Percentiles rank a stretch among this genome's conserved stretches.
phyloP scores from a whole-genome alignment of 2,797 vertebrate genomes.

The Acanthurus lineatus region DNA sequence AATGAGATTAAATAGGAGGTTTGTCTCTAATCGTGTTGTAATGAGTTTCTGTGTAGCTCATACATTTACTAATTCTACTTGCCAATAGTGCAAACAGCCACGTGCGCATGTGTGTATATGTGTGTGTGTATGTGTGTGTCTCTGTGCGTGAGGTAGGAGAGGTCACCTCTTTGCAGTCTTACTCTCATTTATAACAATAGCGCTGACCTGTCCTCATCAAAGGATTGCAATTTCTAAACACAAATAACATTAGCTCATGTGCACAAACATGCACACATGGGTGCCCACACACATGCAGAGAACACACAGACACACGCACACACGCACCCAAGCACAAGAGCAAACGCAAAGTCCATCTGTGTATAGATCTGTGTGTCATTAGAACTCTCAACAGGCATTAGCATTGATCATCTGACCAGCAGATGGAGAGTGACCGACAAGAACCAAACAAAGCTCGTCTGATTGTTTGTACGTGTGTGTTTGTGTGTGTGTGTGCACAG shows the following conservation, averaged over 20 bases:
- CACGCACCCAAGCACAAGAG: background rate
- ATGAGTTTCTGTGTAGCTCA: constrained; percentile 88
- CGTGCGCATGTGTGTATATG: constrained; percentile 64
- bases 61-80: constrained; percentile 88
- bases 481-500: constrained; percentile 13
- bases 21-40: constrained; percentile 87
- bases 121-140: constrained; percentile 37
- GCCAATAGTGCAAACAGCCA: constrained; percentile 85
- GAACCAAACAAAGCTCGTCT: constrained; percentile 66
- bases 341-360: constrained; percentile 66
- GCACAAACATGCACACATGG: constrained; percentile 56
- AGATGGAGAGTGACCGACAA: constrained; percentile 81
- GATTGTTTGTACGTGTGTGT: constrained; percentile 24
- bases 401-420: constrained; percentile 84
- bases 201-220: constrained; percentile 74
- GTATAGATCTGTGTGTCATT: constrained; percentile 79
- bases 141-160: constrained; percentile 55
- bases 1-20: constrained; percentile 87
- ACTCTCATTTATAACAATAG: constrained; percentile 83
- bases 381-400: constrained; percentile 78
- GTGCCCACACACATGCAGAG: constrained; percentile 14
- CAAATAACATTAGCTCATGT: constrained; percentile 73
- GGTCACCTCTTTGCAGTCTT: constrained; percentile 78
- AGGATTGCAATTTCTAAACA: constrained; percentile 76
- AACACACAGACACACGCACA: background rate